Conservation (phyloP, 2,113 vertebrate species). For the Burhinus oedicnemus region DNA sequence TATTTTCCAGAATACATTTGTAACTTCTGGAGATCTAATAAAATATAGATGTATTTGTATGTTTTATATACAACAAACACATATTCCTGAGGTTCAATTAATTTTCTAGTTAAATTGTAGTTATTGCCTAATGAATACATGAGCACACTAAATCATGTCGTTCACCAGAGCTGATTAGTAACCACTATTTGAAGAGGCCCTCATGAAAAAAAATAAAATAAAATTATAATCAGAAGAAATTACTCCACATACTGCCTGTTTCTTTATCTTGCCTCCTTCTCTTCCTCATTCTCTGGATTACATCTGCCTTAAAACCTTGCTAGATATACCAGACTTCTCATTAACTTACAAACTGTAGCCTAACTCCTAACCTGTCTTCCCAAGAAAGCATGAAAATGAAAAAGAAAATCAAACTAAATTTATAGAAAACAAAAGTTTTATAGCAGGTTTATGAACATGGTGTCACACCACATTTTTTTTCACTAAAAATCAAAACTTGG, state of each 20-base stretch:
- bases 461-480: conserved; percentile 6
- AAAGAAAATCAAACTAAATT: not conserved
- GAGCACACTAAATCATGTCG: not conserved
- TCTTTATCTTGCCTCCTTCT: not conserved
- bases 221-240: not conserved
- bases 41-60: too few species aligned
- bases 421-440: not conserved
- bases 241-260: not conserved
- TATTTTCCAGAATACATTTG: not conserved
- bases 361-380: not conserved
- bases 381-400: not conserved
- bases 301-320: not conserved
- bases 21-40: not conserved
- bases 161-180: not conserved
- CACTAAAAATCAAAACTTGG: conserved; percentile 33
- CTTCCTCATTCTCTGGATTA: not conserved
- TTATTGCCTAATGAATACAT: not conserved
- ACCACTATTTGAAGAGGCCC: not conserved
- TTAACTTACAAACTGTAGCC: not conserved
- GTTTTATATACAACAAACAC: not conserved
- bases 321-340: not conserved
- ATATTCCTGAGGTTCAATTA: not conserved
- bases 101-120: not conserved
- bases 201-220: not conserved
- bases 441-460: not conserved